phyloP scores from a whole-genome alignment of 2,888 invertebrate genomes.

The Parnassius glacialis region DNA sequence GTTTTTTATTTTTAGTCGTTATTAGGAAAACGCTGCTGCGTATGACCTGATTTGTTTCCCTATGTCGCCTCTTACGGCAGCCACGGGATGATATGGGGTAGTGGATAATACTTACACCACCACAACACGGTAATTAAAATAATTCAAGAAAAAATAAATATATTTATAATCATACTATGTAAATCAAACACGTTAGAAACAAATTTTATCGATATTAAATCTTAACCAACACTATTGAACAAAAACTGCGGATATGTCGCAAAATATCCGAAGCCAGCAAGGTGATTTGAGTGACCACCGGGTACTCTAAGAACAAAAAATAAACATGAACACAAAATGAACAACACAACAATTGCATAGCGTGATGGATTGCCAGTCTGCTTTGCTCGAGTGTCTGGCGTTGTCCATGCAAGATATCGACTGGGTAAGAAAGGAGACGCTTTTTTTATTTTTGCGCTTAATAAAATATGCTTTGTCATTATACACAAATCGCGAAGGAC shows the following conservation, averaged over 20 bases:
- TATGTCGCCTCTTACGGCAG: no score
- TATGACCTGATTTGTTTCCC: no score
- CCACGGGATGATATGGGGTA: no score
- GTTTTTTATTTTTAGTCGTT: no score
- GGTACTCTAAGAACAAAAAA: conserved; percentile 50
- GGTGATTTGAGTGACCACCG: conserved; percentile 71
- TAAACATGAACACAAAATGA: conserved; percentile 41
- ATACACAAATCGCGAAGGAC: background rate
- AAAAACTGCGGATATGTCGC: conserved; percentile 58
- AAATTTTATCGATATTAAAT: conserved; percentile 16
- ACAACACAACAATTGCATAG: conserved; percentile 63
- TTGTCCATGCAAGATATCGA: conserved; percentile 10
- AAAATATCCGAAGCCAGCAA: conserved; percentile 50
- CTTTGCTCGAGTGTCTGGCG: conserved; percentile 22
- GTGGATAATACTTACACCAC: no score
- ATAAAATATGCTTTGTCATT: background rate
- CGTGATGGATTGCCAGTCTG: conserved; percentile 59
- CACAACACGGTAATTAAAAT: no score
- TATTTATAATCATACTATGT: no score
- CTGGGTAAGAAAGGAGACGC: conserved; percentile 10
- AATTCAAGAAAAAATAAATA: no score
- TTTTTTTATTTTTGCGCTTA: background rate
- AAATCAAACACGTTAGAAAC: no score
- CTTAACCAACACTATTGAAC: conserved; percentile 42
- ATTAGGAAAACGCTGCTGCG: no score